phyloP scores from a whole-genome alignment of 2,888 invertebrate genomes.

The Ennomos fuscantarius region DNA sequence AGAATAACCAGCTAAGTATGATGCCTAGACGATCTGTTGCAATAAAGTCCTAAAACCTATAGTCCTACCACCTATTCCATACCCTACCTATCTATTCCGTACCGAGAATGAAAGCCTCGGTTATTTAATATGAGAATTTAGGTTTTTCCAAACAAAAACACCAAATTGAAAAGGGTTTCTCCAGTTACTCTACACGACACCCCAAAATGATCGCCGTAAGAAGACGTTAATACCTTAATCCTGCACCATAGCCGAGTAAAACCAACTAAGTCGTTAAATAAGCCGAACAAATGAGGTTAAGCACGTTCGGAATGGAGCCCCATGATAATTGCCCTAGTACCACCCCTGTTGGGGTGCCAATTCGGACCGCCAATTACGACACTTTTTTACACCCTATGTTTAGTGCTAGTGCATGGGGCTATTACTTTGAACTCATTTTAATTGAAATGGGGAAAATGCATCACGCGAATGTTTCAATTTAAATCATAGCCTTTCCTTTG shows the following conservation, averaged over 20 bases:
- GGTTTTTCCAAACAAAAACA: not conserved
- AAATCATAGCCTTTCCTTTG: no score
- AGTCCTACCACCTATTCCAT: no score
- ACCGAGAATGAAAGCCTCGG: no score
- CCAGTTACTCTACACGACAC: conserved; percentile 7
- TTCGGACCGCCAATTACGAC: conserved; percentile 46
- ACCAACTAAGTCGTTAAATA: conserved; percentile 58
- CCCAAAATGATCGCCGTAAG: conserved; percentile 28
- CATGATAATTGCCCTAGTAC: conserved; percentile 58
- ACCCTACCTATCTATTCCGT: no score
- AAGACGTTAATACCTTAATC: conserved; percentile 45
- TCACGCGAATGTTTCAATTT: not conserved
- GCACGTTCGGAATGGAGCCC: conserved; percentile 54
- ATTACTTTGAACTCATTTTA: conserved; percentile 34
- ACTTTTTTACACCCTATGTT: conserved; percentile 50
- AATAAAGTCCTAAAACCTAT: no score
- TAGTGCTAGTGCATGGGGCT: conserved; percentile 32
- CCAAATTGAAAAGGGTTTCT: conserved; percentile 1
- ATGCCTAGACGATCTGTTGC: no score
- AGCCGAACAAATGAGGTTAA: conserved; percentile 73
- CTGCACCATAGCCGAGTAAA: conserved; percentile 44
- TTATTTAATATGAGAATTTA: no score
- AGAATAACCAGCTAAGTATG: no score
- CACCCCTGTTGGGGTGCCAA: conserved; percentile 47
- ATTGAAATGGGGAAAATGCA: conserved; percentile 20